A percentile compares a stretch with the other conserved stretches of the same genome.
Conservation (phyloP, 2,797 vertebrate species). For the Morelia viridis region DNA sequence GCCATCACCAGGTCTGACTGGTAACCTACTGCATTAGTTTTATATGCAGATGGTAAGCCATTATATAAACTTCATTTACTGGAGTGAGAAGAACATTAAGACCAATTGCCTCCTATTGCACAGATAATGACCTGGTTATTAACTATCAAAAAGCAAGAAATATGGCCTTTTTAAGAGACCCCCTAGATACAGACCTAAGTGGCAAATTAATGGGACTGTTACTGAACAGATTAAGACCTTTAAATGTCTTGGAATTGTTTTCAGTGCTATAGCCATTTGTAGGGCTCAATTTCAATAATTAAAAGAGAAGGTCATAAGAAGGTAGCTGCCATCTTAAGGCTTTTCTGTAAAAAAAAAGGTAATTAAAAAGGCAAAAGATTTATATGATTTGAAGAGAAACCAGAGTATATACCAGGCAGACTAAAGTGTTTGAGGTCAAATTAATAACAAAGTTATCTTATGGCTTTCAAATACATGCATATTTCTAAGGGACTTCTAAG, state of each 20-base stretch:
- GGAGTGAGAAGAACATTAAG: no score
- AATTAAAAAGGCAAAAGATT: no score
- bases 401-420: not conserved
- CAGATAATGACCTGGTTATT: no score
- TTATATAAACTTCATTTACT: not conserved
- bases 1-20: not conserved
- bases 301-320: not conserved
- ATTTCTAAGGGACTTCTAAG: not conserved
- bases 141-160: no score
- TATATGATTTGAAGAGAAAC: no score
- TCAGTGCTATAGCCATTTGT: not conserved
- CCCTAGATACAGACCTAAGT: no score
- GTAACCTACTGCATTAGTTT: not conserved
- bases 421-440: not conserved
- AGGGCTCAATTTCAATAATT: not conserved
- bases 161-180: no score
- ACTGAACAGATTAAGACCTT: not conserved
- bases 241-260: not conserved
- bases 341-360: not conserved
- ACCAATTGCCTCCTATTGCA: no score
- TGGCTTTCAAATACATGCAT: not conserved
- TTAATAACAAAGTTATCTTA: not conserved
- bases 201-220: not conserved
- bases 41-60: not conserved
- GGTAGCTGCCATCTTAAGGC: not conserved